phyloP scores from a whole-genome alignment of 2,888 invertebrate genomes.

The Agrenia bidenticulata region DNA sequence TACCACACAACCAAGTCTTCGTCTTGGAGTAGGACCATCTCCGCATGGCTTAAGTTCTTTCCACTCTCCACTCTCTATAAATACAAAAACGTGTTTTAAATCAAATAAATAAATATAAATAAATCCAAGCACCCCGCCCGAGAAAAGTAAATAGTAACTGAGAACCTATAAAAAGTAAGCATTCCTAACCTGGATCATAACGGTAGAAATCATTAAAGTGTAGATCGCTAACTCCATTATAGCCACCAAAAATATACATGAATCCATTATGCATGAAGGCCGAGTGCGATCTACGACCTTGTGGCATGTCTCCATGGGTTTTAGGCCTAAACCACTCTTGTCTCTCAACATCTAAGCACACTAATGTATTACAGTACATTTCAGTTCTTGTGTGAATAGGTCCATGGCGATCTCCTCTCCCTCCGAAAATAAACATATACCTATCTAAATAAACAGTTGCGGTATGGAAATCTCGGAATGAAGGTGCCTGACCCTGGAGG shows the following conservation, averaged over 20 bases:
- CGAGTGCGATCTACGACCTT: constrained; percentile 85
- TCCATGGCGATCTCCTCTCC: constrained; percentile 73
- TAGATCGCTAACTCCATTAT: constrained; percentile 70
- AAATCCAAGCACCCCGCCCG: too few relatives aligned
- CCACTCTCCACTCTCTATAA: constrained; percentile 50
- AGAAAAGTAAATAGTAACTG: background rate
- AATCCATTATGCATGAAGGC: constrained; percentile 75
- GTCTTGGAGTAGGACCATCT: constrained; percentile 45
- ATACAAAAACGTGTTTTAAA: background rate
- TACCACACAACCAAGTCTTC: constrained; percentile 78
- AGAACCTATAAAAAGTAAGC: background rate
- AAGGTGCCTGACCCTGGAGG: constrained; percentile 66
- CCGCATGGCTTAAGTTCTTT: constrained; percentile 45
- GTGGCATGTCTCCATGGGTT: constrained; percentile 66
- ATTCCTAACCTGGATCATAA: constrained; percentile 64
- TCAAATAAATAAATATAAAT: background rate
- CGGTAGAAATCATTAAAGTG: constrained; percentile 84
- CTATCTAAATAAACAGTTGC: constrained; percentile 72
- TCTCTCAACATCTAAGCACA: constrained; percentile 71
- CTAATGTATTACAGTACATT: constrained; percentile 67
- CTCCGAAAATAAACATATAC: constrained; percentile 85
- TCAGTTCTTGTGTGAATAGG: constrained; percentile 68
- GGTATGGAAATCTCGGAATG: constrained; percentile 84
- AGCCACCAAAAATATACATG: constrained; percentile 89
- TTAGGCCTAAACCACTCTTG: constrained; percentile 69